Evolutionary conservation across 2,113 vertebrate genomes (phyloP).

Genomic region (Melanostigma gelatinosum): DNA sequence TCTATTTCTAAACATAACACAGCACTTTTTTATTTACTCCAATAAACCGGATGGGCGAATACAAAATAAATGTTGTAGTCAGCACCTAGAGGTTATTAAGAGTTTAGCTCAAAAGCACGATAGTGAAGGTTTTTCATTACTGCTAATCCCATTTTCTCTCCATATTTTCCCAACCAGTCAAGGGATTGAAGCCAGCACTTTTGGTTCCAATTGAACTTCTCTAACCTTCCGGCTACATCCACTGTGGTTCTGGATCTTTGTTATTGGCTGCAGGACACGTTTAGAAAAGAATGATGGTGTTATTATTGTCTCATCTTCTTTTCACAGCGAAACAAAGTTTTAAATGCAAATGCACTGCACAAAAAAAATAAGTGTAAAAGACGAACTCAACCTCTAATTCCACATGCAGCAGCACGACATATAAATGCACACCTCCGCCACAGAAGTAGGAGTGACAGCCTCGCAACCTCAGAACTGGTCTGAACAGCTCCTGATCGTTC

Average conservation of each 20-base stretch:
- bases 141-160: conserved; percentile 14
- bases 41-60: neutral
- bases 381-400: conserved; percentile 24
- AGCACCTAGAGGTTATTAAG: neutral
- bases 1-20: too few species aligned
- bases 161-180: conserved; percentile 9
- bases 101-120: neutral
- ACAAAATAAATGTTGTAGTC: neutral
- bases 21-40: neutral
- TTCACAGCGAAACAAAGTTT: conserved; percentile 38
- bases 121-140: conserved; percentile 12
- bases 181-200: conserved; percentile 29
- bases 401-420: conserved; percentile 1
- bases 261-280: conserved; percentile 17
- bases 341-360: neutral
- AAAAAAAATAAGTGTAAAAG: neutral
- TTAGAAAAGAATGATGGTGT: conserved; percentile 4
- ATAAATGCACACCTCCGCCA: conserved; percentile 14
- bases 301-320: conserved; percentile 8
- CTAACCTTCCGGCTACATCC: conserved; percentile 38
- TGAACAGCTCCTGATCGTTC: conserved; percentile 58
- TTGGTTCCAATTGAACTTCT: conserved; percentile 39
- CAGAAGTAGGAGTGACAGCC: conserved; percentile 26
- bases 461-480: conserved; percentile 55
- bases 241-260: conserved; percentile 25